Evolutionary conservation across 2,888 invertebrate genomes (phyloP).

Genomic region (Yponomeuta sedellus): DNA sequence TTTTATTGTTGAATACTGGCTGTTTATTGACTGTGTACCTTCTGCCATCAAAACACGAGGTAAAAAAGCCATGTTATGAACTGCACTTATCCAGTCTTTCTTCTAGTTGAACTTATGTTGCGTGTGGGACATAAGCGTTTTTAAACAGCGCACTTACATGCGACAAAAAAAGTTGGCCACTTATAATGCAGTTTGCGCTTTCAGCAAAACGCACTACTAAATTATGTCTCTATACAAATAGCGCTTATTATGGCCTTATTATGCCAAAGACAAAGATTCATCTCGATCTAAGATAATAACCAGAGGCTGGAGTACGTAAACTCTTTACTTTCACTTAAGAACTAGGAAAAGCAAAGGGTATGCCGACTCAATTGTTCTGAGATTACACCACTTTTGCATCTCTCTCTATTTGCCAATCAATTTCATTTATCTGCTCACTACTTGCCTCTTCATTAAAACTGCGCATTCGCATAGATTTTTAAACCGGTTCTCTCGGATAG

Average conservation of each 20-base stretch:
- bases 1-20: too few species aligned
- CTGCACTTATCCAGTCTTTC: too few species aligned
- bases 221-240: not conserved
- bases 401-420: not conserved
- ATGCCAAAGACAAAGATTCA: conserved; percentile 8
- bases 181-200: too few species aligned
- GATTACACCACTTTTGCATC: not conserved
- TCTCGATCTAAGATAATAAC: conserved; percentile 18
- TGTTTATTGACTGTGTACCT: too few species aligned
- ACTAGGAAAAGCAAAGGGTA: not conserved
- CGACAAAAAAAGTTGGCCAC: too few species aligned
- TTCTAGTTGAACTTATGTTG: too few species aligned
- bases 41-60: too few species aligned
- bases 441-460: not conserved
- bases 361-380: not conserved
- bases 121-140: too few species aligned
- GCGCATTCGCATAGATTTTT: not conserved
- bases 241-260: conserved; percentile 18
- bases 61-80: too few species aligned
- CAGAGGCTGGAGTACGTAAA: not conserved
- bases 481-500: not conserved
- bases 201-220: too few species aligned
- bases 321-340: not conserved
- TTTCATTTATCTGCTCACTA: not conserved
- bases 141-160: too few species aligned